Evolutionary conservation across 2,113 vertebrate species (phyloP).

Genomic region (Callospermophilus lateralis): DNA sequence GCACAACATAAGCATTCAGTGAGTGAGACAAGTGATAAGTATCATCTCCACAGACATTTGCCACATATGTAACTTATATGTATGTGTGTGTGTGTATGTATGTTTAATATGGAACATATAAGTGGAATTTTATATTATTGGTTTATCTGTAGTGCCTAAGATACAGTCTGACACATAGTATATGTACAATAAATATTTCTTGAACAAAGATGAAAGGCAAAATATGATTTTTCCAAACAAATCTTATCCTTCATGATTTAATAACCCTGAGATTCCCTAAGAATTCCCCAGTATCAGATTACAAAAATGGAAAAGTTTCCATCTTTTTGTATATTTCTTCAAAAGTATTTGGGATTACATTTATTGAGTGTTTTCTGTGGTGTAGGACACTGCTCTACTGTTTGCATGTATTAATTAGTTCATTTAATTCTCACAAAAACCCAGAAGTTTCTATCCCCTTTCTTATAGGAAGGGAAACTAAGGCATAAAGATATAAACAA

Average conservation of each 20-base stretch:
- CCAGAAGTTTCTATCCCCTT: neutral
- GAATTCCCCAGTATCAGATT: neutral
- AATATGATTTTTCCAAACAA: neutral
- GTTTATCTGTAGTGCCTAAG: neutral
- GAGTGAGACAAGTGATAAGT: neutral
- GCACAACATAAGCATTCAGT: neutral
- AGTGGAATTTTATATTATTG: neutral
- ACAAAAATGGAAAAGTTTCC: neutral
- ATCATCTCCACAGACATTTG: neutral
- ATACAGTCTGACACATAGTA: neutral
- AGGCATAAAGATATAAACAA: neutral
- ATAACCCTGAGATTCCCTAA: neutral
- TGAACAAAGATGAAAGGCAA: neutral
- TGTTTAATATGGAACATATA: neutral
- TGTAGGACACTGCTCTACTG: neutral
- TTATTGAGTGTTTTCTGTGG: neutral
- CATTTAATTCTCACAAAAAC: neutral
- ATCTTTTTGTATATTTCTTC: constrained; percentile 6
- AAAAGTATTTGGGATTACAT: neutral
- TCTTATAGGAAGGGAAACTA: neutral
- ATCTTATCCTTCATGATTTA: neutral
- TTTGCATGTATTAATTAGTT: constrained; percentile 18
- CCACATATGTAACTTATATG: neutral
- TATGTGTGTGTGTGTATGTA: too few relatives aligned
- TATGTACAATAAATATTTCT: neutral